Evolutionary conservation across 2,113 vertebrate genomes (phyloP).

Genomic region (Harpagus bidentatus): DNA sequence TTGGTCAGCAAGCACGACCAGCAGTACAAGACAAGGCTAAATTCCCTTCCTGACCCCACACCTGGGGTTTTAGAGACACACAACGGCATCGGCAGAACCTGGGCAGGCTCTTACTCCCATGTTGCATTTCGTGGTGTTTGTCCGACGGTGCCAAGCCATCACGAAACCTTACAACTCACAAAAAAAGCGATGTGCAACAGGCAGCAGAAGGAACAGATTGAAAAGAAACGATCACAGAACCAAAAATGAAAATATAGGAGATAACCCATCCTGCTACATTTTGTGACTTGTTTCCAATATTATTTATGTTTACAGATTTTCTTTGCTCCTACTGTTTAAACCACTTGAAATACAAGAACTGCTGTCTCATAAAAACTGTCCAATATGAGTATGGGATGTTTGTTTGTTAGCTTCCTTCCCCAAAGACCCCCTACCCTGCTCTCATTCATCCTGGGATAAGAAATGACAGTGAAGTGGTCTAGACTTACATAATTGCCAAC

Average conservation of each 20-base stretch:
- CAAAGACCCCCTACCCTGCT: not conserved
- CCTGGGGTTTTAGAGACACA: rapidly evolving
- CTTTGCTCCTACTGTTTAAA: not conserved
- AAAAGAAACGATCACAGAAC: not conserved
- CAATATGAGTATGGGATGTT: not conserved
- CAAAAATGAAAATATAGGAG: not conserved
- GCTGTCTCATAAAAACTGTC: not conserved
- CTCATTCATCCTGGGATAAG: not conserved
- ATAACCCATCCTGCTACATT: not conserved
- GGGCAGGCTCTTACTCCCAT: not conserved
- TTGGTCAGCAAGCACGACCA: not conserved
- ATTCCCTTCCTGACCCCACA: not conserved
- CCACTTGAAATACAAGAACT: not conserved
- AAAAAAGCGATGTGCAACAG: not conserved
- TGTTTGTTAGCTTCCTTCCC: not conserved
- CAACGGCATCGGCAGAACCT: rapidly evolving
- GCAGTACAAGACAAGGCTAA: not conserved
- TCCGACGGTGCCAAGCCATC: not conserved
- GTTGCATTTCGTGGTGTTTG: not conserved
- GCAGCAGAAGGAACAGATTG: not conserved
- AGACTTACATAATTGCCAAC: not conserved
- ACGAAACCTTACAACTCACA: not conserved
- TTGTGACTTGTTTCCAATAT: not conserved
- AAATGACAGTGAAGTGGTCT: not conserved
- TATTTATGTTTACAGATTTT: not conserved